Conservation (phyloP, 2,113 vertebrate genomes). For the Erythrocebus patas region DNA sequence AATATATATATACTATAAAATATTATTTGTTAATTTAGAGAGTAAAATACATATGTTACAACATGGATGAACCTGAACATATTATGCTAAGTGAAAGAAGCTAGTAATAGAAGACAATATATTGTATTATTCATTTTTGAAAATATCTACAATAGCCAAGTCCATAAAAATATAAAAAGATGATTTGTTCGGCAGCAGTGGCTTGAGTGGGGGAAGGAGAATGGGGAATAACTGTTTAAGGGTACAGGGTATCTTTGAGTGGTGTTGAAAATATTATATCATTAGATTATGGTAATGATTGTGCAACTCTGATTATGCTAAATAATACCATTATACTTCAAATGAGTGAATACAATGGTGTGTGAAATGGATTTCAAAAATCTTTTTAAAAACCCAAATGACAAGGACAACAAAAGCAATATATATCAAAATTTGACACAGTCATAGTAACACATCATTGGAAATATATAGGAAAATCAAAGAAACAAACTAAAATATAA, state of each 20-base stretch:
- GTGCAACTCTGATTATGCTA: not conserved
- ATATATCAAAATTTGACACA: not conserved
- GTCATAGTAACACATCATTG: not conserved
- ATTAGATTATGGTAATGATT: not conserved
- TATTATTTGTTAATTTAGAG: not conserved
- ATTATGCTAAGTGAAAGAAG: not conserved
- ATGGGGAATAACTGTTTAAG: not conserved
- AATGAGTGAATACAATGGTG: not conserved
- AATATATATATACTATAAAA: not conserved
- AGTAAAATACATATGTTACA: not conserved
- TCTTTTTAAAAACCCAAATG: not conserved
- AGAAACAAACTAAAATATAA: not conserved
- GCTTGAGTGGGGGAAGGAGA: not conserved
- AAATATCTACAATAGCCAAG: not conserved
- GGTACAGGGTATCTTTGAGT: not conserved
- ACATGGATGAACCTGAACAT: not conserved
- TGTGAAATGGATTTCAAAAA: not conserved
- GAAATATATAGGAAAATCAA: not conserved
- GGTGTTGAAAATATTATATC: not conserved
- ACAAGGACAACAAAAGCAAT: not conserved
- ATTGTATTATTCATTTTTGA: not conserved
- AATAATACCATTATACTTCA: not conserved
- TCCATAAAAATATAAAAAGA: not conserved
- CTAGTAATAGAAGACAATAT: not conserved
- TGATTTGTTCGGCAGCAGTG: not conserved